A percentile compares a stretch with the other conserved stretches of the same genome.
Conservation (phyloP, 2,113 vertebrate species). For the Centropus bengalensis region DNA sequence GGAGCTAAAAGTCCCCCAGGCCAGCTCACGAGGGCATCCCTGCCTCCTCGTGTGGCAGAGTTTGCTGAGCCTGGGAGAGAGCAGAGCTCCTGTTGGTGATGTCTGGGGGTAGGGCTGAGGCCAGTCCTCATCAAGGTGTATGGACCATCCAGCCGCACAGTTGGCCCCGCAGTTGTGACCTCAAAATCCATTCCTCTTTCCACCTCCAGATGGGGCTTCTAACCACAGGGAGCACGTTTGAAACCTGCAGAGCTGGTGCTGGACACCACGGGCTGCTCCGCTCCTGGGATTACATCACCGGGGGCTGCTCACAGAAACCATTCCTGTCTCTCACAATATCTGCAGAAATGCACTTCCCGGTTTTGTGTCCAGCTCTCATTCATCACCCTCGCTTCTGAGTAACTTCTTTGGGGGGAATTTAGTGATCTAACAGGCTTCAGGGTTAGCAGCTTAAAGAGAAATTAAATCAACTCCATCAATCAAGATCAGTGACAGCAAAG, state of each 20-base stretch:
- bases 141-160: background rate
- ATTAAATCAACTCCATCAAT: background rate
- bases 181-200: constrained; percentile 18
- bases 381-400: background rate
- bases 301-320: background rate
- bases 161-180: background rate
- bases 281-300: background rate
- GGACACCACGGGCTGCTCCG: fast-evolving
- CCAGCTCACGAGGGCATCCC: background rate
- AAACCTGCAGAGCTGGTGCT: background rate
- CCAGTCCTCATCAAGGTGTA: fast-evolving
- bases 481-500: background rate
- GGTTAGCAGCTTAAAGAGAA: background rate
- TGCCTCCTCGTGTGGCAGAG: background rate
- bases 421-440: background rate
- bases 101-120: background rate
- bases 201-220: constrained; percentile 56
- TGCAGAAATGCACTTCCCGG: background rate
- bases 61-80: background rate
- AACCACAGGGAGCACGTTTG: background rate
- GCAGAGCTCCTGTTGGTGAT: background rate
- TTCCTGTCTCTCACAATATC: fast-evolving
- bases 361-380: background rate
- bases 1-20: background rate
- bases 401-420: background rate